These are phyloP conservation scores for Etia nguti DNA, from an alignment of 2,113 vertebrate species.

Conservation along the genomic window DNA sequence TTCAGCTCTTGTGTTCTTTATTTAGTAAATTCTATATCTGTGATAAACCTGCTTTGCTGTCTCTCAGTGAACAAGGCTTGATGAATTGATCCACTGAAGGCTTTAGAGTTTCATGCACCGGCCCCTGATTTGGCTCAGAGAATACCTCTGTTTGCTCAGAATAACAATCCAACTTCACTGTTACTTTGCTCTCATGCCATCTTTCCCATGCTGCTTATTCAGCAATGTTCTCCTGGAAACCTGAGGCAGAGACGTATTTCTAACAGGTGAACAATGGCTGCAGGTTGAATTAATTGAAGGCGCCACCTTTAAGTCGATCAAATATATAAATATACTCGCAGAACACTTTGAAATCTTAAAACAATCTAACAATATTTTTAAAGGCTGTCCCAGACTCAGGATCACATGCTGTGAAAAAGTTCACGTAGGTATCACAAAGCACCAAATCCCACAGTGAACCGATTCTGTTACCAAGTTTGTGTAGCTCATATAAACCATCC, in stretches of 20 bases:
- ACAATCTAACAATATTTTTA: background rate
- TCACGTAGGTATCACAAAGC: background rate
- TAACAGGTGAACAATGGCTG: background rate
- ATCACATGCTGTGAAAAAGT: background rate
- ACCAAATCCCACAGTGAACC: background rate
- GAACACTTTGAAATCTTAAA: background rate
- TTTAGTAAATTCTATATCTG: background rate
- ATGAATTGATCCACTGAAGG: background rate
- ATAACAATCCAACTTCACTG: background rate
- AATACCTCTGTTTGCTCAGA: background rate
- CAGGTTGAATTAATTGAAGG: background rate
- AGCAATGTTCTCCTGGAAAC: background rate
- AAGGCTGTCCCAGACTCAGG: background rate
- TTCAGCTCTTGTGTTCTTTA: background rate
- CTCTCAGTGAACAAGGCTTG: background rate
- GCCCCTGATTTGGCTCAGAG: background rate
- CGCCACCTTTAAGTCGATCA: background rate
- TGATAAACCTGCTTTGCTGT: background rate
- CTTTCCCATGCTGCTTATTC: background rate
- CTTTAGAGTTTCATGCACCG: background rate
- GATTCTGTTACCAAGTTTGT: background rate
- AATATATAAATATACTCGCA: background rate
- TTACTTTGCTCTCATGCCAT: background rate
- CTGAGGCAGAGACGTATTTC: background rate
- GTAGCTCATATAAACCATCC: background rate